A percentile compares a stretch with the other conserved stretches of the same genome.
Evolutionary conservation across 2,888 invertebrate genomes (phyloP).

Genomic region (Amphimallon solstitiale): DNA sequence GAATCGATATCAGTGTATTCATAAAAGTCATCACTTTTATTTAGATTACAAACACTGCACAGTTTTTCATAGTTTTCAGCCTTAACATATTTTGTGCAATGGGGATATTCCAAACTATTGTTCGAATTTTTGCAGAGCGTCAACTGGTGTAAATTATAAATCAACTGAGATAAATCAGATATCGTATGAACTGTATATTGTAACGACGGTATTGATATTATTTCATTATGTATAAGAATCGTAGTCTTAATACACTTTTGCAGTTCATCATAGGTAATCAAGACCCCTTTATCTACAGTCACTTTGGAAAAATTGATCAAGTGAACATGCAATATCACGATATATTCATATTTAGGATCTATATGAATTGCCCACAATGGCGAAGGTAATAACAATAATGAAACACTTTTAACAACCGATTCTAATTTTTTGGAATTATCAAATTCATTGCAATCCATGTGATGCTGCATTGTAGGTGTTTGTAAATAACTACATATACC

Average conservation of each 20-base stretch:
- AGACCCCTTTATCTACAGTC: slow-evolving; percentile 49
- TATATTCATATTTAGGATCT: slow-evolving; percentile 49
- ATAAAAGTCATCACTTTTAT: slow-evolving; percentile 22
- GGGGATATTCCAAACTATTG: slow-evolving; percentile 27
- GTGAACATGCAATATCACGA: slow-evolving; percentile 48
- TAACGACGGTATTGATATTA: slow-evolving; percentile 46
- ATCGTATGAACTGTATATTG: slow-evolving; percentile 45
- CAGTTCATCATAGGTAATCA: slow-evolving; percentile 43
- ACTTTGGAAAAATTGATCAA: slow-evolving; percentile 41
- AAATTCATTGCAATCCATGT: slow-evolving; percentile 18
- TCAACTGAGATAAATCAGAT: slow-evolving; percentile 46
- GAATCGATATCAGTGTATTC: slow-evolving; percentile 21
- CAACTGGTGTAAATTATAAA: slow-evolving; percentile 36
- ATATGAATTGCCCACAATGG: slow-evolving; percentile 52
- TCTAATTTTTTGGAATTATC: slow-evolving; percentile 29
- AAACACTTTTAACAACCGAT: slow-evolving; percentile 45
- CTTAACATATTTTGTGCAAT: slow-evolving; percentile 26
- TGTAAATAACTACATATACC: too few species aligned
- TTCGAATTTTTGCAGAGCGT: slow-evolving; percentile 39
- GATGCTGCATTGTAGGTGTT: neutral
- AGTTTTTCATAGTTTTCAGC: slow-evolving; percentile 32
- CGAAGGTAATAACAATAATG: slow-evolving; percentile 49
- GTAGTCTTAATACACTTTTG: slow-evolving; percentile 42
- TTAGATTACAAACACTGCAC: slow-evolving; percentile 30
- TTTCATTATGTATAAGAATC: slow-evolving; percentile 48